Evolutionary conservation across 1,140 invertebrate genomes (phyloP).

Genomic region (Dendroctonus valens): DNA sequence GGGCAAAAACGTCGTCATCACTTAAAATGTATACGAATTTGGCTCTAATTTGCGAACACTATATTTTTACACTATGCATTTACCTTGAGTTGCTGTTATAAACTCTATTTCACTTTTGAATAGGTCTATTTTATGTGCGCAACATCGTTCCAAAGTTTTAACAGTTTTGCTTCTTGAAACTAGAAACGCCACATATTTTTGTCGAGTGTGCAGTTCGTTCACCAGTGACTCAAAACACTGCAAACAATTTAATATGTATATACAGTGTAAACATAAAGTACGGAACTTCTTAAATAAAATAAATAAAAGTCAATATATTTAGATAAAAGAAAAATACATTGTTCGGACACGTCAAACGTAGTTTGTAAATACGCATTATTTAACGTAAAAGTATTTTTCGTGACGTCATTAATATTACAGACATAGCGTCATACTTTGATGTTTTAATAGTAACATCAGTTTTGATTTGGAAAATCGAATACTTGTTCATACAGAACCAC

Average conservation of each 20-base stretch:
- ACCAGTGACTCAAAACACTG: conserved; percentile 40
- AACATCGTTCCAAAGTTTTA: conserved; percentile 15
- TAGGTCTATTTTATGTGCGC: conserved; percentile 1
- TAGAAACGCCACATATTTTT: conserved; percentile 31
- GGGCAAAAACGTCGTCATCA: not conserved
- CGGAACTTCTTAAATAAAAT: conserved; percentile 2
- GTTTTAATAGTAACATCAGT: not conserved
- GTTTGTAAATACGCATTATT: not conserved
- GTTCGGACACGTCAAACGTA: not conserved
- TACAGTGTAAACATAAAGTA: conserved; percentile 10
- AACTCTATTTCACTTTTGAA: conserved; percentile 18
- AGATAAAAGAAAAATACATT: not conserved
- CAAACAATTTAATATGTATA: conserved; percentile 10
- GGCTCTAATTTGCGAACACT: not conserved
- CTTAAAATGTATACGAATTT: not conserved
- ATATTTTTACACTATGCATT: not conserved
- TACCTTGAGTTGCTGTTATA: conserved; percentile 14
- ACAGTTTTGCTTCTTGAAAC: conserved; percentile 8
- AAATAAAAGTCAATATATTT: too few species aligned
- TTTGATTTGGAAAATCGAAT: not conserved
- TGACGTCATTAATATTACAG: not conserved
- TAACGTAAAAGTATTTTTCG: not conserved
- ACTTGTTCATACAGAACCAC: not conserved
- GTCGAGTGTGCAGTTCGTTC: conserved; percentile 36
- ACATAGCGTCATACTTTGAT: not conserved